These are phyloP conservation scores for Tipula vernalis DNA, from an alignment of 2,888 invertebrate species.

Conservation along the genomic window DNA sequence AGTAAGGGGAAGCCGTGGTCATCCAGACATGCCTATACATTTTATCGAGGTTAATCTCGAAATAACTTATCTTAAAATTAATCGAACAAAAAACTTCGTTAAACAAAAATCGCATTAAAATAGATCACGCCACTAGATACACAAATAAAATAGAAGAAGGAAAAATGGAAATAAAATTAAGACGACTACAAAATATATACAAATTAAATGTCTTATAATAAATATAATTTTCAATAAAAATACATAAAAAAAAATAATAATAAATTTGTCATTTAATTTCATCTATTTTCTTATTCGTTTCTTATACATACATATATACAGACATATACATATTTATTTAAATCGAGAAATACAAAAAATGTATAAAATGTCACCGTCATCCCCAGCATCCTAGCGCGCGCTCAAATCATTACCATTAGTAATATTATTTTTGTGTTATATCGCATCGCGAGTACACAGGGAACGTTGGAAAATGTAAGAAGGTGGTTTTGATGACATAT, in stretches of 20 bases:
- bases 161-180: background rate
- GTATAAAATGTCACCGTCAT: background rate
- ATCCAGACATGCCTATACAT: too few species aligned
- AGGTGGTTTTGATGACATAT: background rate
- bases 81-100: background rate
- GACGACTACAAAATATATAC: background rate
- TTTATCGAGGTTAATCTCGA: too few species aligned
- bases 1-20: too few species aligned
- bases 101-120: background rate
- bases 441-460: background rate
- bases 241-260: conserved; percentile 1
- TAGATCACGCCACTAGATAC: background rate
- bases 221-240: conserved; percentile 4
- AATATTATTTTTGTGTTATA: conserved; percentile 4
- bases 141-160: background rate
- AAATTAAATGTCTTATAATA: background rate
- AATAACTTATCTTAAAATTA: background rate
- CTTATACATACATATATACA: background rate
- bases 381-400: background rate
- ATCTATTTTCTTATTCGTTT: background rate
- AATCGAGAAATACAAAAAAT: background rate
- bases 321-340: background rate
- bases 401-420: background rate
- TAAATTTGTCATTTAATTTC: conserved; percentile 4
- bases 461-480: background rate